phyloP scores from a whole-genome alignment of 2,888 invertebrate genomes.

The Nematopogon swammerdamellus region DNA sequence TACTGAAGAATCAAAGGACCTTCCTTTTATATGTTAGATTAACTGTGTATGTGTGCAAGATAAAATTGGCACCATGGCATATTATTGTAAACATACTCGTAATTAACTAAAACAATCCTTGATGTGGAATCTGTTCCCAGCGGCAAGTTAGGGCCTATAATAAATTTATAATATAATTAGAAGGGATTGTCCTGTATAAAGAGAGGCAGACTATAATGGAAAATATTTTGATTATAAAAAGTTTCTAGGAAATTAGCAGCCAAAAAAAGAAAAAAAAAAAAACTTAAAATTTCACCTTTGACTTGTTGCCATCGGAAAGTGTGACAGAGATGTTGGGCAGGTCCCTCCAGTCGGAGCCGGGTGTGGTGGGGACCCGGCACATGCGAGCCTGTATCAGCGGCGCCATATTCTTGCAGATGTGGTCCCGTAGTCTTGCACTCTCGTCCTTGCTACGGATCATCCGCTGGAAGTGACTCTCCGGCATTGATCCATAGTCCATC shows the following conservation, averaged over 20 bases:
- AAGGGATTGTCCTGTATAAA: no score
- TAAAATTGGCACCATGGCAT: no score
- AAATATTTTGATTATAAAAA: no score
- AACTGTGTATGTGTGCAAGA: no score
- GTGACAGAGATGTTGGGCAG: slow-evolving; percentile 72
- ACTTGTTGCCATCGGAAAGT: slow-evolving; percentile 66
- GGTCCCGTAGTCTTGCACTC: slow-evolving; percentile 62
- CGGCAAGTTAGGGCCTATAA: no score
- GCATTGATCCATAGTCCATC: slow-evolving; percentile 68
- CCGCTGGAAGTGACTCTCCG: slow-evolving; percentile 73
- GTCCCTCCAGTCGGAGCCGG: slow-evolving; percentile 85
- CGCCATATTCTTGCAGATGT: slow-evolving; percentile 83
- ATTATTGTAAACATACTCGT: no score
- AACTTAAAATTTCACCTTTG: slow-evolving; percentile 39
- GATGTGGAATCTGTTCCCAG: no score
- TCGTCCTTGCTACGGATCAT: slow-evolving; percentile 60
- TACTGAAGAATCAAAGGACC: no score
- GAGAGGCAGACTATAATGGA: no score
- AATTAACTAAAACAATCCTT: no score
- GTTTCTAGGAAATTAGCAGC: neutral
- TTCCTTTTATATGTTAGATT: no score
- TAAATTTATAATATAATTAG: no score
- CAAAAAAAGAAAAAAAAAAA: neutral
- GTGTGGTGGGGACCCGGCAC: slow-evolving; percentile 65
- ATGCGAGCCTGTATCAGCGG: slow-evolving; percentile 76